Percentiles rank a stretch among this genome's conserved stretches.
phyloP scores from a whole-genome alignment of 2,113 vertebrate species.

The Pogonocichla stellata region DNA sequence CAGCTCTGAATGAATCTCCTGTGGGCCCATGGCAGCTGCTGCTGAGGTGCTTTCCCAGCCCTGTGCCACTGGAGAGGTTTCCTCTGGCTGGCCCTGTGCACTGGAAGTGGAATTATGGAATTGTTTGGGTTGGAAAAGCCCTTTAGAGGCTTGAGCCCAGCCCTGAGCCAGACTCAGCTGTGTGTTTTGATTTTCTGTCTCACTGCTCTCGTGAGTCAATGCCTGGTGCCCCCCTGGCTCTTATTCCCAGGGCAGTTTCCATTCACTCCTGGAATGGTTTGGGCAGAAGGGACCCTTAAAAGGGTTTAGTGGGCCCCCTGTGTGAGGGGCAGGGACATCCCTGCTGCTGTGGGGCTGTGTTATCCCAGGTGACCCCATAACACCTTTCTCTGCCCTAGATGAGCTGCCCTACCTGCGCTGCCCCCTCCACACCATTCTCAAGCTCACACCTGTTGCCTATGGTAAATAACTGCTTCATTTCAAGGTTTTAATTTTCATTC shows the following conservation, averaged over 20 bases:
- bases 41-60: neutral
- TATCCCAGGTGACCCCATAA: neutral
- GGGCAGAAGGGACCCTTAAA: neutral
- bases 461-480: slow-evolving; percentile 72
- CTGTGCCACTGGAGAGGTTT: neutral
- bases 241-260: neutral
- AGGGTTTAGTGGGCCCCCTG: neutral
- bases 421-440: slow-evolving; percentile 93
- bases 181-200: neutral
- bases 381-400: slow-evolving; percentile 67
- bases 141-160: neutral
- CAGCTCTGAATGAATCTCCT: neutral
- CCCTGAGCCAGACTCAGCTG: neutral
- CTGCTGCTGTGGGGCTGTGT: neutral
- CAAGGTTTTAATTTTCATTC: fast-evolving
- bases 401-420: slow-evolving; percentile 94
- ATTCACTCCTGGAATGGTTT: fast-evolving
- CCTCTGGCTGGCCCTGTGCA: neutral
- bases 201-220: fast-evolving
- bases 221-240: neutral
- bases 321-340: neutral
- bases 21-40: fast-evolving
- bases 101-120: neutral
- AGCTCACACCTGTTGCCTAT: slow-evolving; percentile 93
- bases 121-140: neutral